These are phyloP conservation scores for Xenotilapia flavipinnis DNA, from an alignment of 2,113 vertebrate genomes.

Conservation along the genomic window DNA sequence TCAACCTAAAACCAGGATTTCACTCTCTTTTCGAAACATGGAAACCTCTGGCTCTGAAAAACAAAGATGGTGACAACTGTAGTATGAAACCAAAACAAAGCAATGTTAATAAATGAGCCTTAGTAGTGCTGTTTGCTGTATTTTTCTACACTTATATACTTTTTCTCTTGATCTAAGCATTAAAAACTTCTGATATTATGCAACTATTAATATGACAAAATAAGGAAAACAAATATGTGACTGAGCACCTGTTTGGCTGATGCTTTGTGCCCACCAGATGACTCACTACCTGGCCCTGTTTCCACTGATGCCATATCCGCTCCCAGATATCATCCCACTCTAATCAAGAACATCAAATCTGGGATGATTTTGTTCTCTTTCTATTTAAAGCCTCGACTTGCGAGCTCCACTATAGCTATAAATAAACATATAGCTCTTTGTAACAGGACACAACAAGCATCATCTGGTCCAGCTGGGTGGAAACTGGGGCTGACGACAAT, in stretches of 20 bases:
- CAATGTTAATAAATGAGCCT: not conserved
- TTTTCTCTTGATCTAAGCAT: not conserved
- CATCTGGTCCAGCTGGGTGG: not conserved
- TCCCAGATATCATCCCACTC: not conserved
- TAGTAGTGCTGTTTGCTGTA: not conserved
- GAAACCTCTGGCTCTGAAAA: not conserved
- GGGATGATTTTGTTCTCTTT: not conserved
- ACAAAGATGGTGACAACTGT: rapidly evolving
- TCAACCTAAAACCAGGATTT: not conserved
- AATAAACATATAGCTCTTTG: constrained; percentile 4
- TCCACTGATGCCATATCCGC: not conserved
- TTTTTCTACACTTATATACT: not conserved
- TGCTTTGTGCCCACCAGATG: not conserved
- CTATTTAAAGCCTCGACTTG: not conserved
- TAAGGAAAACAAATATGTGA: not conserved
- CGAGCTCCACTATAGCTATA: not conserved
- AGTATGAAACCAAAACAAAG: not conserved
- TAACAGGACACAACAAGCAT: not conserved
- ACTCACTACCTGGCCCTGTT: not conserved
- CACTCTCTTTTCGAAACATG: not conserved
- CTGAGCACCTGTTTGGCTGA: not conserved
- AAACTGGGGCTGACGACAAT: not conserved
- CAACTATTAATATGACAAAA: not conserved
- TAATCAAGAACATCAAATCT: not conserved
- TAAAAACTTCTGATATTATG: not conserved